These are phyloP conservation scores for Pachycephala philippinensis DNA, from an alignment of 2,113 vertebrate genomes.

Conservation along the genomic window DNA sequence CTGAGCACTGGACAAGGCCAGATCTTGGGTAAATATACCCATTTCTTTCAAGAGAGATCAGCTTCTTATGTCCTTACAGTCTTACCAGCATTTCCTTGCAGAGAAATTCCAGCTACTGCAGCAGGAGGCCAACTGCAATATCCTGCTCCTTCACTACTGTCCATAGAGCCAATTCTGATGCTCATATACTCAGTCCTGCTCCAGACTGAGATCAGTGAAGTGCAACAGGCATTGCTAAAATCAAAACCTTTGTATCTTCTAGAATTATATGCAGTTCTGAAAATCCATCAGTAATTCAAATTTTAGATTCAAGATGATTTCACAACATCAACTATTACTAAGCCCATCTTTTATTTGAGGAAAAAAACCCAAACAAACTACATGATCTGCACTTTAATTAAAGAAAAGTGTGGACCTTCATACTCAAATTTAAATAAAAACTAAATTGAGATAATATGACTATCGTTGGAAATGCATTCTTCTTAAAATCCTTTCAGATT, in stretches of 20 bases:
- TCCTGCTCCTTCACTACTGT: not conserved
- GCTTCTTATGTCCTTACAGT: rapidly evolving
- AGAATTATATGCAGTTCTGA: not conserved
- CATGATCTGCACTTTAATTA: not conserved
- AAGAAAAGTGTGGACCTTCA: not conserved
- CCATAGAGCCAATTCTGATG: not conserved
- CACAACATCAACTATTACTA: not conserved
- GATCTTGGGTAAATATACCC: not conserved
- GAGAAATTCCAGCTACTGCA: not conserved
- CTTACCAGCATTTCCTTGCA: not conserved
- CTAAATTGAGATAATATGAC: not conserved
- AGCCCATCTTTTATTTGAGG: not conserved
- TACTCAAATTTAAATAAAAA: not conserved
- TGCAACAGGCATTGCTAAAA: not conserved
- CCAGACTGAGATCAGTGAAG: not conserved
- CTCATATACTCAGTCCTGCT: not conserved
- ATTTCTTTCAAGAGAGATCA: not conserved
- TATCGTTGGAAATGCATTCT: not conserved
- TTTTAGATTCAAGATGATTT: not conserved
- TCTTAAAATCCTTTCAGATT: not conserved
- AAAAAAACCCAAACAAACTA: not conserved
- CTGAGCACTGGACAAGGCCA: not conserved
- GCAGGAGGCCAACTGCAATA: not conserved
- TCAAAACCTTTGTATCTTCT: not conserved
- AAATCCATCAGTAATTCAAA: not conserved